phyloP scores from a whole-genome alignment of 2,113 vertebrate species.

The Oreocharis arfaki region DNA sequence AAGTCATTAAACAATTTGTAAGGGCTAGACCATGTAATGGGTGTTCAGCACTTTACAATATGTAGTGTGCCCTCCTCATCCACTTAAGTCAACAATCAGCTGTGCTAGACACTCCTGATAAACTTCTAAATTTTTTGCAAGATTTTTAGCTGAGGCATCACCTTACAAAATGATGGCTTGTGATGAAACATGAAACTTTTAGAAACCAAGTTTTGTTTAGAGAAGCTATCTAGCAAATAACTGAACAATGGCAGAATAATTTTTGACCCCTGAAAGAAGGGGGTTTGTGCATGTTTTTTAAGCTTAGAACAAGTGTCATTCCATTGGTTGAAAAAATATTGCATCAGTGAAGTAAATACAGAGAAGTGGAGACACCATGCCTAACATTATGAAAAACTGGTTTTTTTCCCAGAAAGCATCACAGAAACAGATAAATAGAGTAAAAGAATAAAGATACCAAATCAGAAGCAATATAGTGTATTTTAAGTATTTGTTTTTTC shows the following conservation, averaged over 20 bases:
- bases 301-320: background rate
- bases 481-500: constrained; percentile 40
- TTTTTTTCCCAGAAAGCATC: constrained; percentile 14
- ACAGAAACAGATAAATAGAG: background rate
- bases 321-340: background rate
- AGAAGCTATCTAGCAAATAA: background rate
- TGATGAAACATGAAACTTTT: constrained; percentile 51
- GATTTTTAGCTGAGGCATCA: constrained; percentile 38
- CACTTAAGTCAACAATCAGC: background rate
- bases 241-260: background rate
- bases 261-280: background rate
- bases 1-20: constrained; percentile 62
- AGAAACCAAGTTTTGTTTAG: background rate
- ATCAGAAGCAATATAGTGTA: background rate
- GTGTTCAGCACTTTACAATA: background rate
- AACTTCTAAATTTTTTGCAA: constrained; percentile 60
- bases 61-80: background rate
- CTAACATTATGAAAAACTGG: background rate
- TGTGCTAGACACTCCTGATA: constrained; percentile 1
- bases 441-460: constrained; percentile 3
- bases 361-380: background rate
- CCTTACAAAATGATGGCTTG: constrained; percentile 52
- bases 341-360: background rate
- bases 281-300: background rate
- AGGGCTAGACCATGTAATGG: background rate